Percentiles rank a stretch among this genome's conserved stretches.
Evolutionary conservation across 2,113 vertebrate genomes (phyloP).

Genomic region (Myiagra hebetior): DNA sequence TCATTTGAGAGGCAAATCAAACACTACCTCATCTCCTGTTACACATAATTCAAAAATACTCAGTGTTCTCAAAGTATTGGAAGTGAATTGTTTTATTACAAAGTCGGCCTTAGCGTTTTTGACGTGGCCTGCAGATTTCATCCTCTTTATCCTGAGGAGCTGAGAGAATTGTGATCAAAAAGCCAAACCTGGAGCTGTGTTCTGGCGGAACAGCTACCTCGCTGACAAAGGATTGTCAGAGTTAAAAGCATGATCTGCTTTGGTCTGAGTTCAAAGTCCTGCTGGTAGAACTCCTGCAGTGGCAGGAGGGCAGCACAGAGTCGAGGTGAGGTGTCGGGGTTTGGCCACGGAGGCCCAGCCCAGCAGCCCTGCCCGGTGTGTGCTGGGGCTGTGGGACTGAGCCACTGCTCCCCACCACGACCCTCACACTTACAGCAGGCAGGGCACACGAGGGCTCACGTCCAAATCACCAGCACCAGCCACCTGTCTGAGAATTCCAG

Average conservation of each 20-base stretch:
- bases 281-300: too few species aligned
- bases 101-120: neutral
- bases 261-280: neutral
- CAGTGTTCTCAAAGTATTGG: neutral
- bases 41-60: neutral
- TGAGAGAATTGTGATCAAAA: neutral
- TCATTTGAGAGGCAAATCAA: neutral
- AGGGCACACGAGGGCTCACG: accelerated
- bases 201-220: accelerated
- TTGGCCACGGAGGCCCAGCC: neutral
- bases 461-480: neutral
- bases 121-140: neutral
- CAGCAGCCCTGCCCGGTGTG: neutral
- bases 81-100: neutral
- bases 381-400: neutral
- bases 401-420: accelerated
- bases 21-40: neutral
- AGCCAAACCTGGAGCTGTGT: neutral
- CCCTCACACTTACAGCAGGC: accelerated
- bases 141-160: neutral
- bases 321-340: too few species aligned
- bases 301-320: neutral
- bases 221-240: neutral
- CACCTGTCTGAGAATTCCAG: neutral
- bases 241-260: neutral